Conservation (phyloP, 2,113 vertebrate genomes). For the Mola mola region DNA sequence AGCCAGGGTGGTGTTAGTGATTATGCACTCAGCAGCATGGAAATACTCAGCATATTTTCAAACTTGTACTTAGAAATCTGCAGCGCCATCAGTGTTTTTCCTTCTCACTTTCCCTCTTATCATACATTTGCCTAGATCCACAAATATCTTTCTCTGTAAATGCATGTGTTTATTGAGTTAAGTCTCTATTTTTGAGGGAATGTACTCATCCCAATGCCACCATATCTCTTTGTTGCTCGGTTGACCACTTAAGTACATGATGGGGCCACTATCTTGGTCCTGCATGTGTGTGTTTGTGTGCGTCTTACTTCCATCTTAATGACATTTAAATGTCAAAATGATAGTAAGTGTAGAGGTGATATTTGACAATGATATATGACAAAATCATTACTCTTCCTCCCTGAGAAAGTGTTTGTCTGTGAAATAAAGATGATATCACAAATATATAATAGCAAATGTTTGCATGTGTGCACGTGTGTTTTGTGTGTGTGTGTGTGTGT, state of each 20-base stretch:
- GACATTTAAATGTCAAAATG: neutral
- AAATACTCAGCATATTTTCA: slow-evolving; percentile 44
- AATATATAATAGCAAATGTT: slow-evolving; percentile 24
- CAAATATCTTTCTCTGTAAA: slow-evolving; percentile 3
- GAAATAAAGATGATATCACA: slow-evolving; percentile 16
- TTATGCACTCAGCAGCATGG: slow-evolving; percentile 43
- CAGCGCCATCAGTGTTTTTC: slow-evolving; percentile 34
- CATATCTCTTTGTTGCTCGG: slow-evolving; percentile 17
- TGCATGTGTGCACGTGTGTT: slow-evolving; percentile 6
- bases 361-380: too few species aligned
- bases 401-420: slow-evolving; percentile 1
- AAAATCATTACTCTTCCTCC: neutral
- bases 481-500: slow-evolving; percentile 25
- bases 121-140: slow-evolving; percentile 35
- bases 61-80: slow-evolving; percentile 36
- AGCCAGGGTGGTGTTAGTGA: slow-evolving; percentile 33
- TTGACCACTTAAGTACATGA: slow-evolving; percentile 17
- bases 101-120: slow-evolving; percentile 44
- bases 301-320: too few species aligned
- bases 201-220: slow-evolving; percentile 47
- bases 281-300: too few species aligned
- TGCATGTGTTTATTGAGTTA: neutral
- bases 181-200: slow-evolving; percentile 30
- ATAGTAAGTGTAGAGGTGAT: too few species aligned
- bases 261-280: slow-evolving; percentile 12